A percentile compares a stretch with the other conserved stretches of the same genome.
These are phyloP conservation scores for Semnornis frantzii DNA, from an alignment of 2,113 vertebrate species.

Conservation along the genomic window DNA sequence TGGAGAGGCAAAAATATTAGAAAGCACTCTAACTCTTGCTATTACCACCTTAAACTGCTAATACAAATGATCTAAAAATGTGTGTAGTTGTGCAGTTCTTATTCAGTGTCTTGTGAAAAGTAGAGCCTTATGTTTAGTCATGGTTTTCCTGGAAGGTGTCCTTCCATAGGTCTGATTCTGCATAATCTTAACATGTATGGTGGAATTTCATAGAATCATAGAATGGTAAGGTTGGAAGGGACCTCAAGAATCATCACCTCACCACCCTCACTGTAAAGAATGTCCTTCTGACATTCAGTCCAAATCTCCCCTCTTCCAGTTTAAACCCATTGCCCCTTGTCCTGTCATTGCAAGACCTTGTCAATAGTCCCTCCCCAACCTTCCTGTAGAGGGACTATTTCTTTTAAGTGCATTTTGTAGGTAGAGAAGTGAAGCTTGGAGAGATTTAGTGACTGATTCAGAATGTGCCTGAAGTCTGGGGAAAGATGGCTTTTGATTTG, in stretches of 20 bases:
- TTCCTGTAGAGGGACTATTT: not conserved
- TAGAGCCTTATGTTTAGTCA: not conserved
- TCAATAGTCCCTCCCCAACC: too few species aligned
- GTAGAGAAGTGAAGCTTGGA: not conserved
- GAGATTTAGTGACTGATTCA: not conserved
- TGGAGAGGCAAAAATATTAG: not conserved
- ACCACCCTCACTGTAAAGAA: too few species aligned
- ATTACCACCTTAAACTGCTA: not conserved
- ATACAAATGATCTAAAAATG: not conserved
- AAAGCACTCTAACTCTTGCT: not conserved
- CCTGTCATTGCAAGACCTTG: too few species aligned
- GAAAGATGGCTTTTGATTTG: not conserved
- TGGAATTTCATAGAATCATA: not conserved
- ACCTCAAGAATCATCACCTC: too few species aligned
- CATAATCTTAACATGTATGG: accelerated
- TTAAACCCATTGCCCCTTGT: too few species aligned
- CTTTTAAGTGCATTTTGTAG: not conserved
- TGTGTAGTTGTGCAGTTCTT: not conserved
- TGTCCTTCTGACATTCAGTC: too few species aligned
- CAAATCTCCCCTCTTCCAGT: too few species aligned
- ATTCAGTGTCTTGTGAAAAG: not conserved
- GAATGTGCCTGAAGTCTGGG: not conserved
- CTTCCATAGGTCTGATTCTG: not conserved
- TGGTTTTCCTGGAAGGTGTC: not conserved
- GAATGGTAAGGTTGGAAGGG: too few species aligned